Conservation (phyloP, 2,113 vertebrate species). For the Oncorhynchus mykiss region DNA sequence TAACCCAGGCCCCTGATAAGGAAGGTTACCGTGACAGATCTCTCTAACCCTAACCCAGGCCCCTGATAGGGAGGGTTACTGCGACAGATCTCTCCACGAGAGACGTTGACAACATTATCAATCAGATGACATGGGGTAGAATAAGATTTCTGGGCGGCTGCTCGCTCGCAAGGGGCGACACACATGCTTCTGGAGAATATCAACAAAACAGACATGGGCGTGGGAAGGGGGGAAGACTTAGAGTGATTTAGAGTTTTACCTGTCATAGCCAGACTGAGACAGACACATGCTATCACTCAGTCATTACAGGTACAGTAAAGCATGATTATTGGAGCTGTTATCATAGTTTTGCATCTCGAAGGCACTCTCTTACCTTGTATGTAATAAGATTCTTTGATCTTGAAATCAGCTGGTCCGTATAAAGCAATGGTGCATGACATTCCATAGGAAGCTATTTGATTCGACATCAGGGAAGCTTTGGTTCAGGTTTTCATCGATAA, state of each 20-base stretch:
- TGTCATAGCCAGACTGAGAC: too few relatives aligned
- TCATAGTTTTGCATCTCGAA: not conserved
- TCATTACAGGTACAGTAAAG: not conserved
- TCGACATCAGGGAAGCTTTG: not conserved
- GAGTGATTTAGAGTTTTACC: not conserved
- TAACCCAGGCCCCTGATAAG: conserved; percentile 27
- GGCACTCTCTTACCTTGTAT: not conserved
- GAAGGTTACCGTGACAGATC: conserved; percentile 28
- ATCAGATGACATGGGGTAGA: conserved; percentile 29
- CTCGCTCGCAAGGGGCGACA: not conserved
- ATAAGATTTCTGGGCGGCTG: conserved; percentile 22
- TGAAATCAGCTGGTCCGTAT: not conserved
- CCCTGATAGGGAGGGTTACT: conserved; percentile 30
- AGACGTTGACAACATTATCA: conserved; percentile 15
- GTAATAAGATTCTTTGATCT: not conserved
- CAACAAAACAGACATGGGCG: not conserved
- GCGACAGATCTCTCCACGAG: conserved; percentile 13
- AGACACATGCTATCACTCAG: not conserved
- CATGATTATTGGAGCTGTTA: not conserved
- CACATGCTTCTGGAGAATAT: not conserved
- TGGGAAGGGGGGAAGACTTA: not conserved
- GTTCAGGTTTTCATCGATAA: not conserved
- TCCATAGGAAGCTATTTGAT: not conserved
- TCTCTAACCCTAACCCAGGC: conserved; percentile 5
- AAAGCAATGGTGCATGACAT: not conserved